A percentile compares a stretch with the other conserved stretches of the same genome.
Conservation (phyloP, 2,888 invertebrate genomes). For the Drosophila kuntzei region DNA sequence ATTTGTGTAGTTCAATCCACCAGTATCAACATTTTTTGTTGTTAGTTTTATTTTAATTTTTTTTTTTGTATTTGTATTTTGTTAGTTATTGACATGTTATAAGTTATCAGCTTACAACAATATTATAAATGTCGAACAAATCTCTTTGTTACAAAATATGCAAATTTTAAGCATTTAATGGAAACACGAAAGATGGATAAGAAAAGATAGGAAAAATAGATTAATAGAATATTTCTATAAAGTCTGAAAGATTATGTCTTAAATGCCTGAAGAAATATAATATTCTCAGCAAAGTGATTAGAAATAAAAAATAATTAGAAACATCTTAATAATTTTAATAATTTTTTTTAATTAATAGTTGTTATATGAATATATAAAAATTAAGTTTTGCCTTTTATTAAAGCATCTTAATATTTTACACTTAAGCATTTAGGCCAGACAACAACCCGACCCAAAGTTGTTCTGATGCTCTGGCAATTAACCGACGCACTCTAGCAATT, state of each 20-base stretch:
- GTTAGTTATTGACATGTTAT: conserved; percentile 62
- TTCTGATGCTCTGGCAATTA: conserved; percentile 43
- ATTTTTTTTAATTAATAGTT: neutral
- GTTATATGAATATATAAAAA: neutral
- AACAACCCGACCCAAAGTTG: neutral
- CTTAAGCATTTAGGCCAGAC: conserved; percentile 27
- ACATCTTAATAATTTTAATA: neutral
- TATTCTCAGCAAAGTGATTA: no score
- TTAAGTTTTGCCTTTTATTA: neutral
- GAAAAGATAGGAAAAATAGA: neutral
- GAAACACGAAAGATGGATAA: neutral
- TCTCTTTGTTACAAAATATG: conserved; percentile 30
- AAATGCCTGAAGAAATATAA: no score
- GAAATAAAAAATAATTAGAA: neutral
- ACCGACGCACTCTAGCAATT: conserved; percentile 44
- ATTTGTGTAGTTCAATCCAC: conserved; percentile 43
- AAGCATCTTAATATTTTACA: neutral
- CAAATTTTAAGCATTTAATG: neutral
- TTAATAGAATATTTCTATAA: no score
- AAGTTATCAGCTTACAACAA: conserved; percentile 68
- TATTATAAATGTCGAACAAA: conserved; percentile 51
- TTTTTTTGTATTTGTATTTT: conserved; percentile 36
- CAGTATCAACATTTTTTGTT: conserved; percentile 11
- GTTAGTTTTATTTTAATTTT: conserved; percentile 41
- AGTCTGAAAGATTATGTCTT: no score